Evolutionary conservation across 2,888 invertebrate genomes (phyloP).

Genomic region (Platynereis dumerilii): DNA sequence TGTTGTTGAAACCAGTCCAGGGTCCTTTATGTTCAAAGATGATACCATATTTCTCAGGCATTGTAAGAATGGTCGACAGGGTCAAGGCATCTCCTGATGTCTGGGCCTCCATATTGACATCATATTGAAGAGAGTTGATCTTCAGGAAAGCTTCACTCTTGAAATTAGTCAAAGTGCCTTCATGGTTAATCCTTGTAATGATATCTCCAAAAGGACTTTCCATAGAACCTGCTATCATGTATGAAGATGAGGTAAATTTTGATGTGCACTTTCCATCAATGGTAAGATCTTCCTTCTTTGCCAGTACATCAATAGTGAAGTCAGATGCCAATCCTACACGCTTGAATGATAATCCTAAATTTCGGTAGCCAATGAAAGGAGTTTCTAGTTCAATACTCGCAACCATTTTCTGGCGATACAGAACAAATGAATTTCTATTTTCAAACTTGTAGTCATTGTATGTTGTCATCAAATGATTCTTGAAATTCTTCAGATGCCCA

Average conservation of each 20-base stretch:
- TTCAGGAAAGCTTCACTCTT: constrained; percentile 21
- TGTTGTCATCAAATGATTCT: background rate
- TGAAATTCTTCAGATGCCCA: background rate
- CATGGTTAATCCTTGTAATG: constrained; percentile 14
- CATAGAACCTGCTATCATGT: too few relatives aligned
- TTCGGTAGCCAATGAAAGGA: constrained; percentile 1
- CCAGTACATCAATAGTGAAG: too few relatives aligned
- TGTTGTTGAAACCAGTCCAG: constrained; percentile 21
- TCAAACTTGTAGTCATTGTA: background rate
- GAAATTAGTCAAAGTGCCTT: constrained; percentile 20
- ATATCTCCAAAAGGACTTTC: too few relatives aligned
- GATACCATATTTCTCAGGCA: background rate
- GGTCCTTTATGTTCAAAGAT: constrained; percentile 20
- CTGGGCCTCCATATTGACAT: background rate
- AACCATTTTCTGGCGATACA: background rate
- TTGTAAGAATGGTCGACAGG: background rate
- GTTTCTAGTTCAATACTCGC: background rate
- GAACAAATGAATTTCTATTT: background rate
- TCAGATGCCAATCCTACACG: background rate
- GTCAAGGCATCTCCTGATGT: background rate
- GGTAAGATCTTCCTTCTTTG: too few relatives aligned
- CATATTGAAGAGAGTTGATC: constrained; percentile 13
- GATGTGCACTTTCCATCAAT: too few relatives aligned
- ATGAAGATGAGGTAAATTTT: too few relatives aligned
- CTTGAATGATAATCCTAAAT: background rate